These are phyloP conservation scores for Pterophyllum scalare DNA, from an alignment of 2,113 vertebrate species.

Conservation along the genomic window DNA sequence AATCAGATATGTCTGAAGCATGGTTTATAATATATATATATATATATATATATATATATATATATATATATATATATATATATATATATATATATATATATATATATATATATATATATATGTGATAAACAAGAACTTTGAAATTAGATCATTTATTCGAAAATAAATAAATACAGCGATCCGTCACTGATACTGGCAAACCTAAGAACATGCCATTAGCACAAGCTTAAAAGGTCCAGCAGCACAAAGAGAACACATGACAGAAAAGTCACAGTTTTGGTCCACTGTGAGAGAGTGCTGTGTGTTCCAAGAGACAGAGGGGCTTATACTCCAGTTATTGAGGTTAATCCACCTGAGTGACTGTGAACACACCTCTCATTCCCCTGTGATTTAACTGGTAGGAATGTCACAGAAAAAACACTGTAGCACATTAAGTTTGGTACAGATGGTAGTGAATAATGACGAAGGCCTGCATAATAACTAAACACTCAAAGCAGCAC, in stretches of 20 bases:
- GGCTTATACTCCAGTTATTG: conserved; percentile 46
- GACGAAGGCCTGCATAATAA: not conserved
- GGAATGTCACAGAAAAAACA: not conserved
- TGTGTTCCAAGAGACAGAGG: conserved; percentile 6
- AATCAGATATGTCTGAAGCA: not conserved
- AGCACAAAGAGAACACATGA: not conserved
- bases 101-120: too few species aligned
- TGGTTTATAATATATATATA: not conserved
- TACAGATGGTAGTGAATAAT: not conserved
- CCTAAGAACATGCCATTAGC: not conserved
- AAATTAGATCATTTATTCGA: not conserved
- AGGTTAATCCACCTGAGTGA: conserved; percentile 59
- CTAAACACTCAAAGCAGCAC: not conserved
- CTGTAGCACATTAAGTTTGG: not conserved
- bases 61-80: too few species aligned
- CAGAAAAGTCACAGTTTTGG: not conserved
- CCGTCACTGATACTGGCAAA: not conserved
- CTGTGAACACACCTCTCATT: conserved; percentile 43
- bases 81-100: too few species aligned
- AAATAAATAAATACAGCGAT: not conserved
- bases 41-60: too few species aligned
- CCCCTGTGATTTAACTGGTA: not conserved
- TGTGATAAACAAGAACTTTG: not conserved
- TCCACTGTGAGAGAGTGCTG: not conserved
- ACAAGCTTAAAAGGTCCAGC: not conserved